Conservation (phyloP, 2,888 invertebrate genomes). For the Protodeltote pygarga region DNA sequence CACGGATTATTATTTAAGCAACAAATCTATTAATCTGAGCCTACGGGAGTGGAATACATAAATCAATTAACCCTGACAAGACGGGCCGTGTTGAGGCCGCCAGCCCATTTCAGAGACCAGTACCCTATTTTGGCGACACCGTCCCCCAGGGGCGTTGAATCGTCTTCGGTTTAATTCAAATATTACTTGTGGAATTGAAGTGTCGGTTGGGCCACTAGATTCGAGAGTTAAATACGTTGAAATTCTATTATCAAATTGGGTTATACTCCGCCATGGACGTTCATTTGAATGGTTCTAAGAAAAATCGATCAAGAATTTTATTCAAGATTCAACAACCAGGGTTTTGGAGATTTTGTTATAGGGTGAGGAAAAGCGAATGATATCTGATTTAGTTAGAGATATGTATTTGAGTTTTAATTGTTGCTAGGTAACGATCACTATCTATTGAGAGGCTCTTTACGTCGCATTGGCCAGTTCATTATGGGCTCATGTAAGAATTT, state of each 20-base stretch:
- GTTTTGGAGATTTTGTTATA: too few relatives aligned
- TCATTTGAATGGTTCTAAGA: constrained; percentile 35
- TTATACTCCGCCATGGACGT: constrained; percentile 34
- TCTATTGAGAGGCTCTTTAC: too few relatives aligned
- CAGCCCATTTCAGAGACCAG: constrained; percentile 73
- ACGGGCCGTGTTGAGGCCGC: constrained; percentile 74
- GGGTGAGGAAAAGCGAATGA: too few relatives aligned
- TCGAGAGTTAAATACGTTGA: constrained; percentile 43
- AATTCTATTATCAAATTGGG: constrained; percentile 50
- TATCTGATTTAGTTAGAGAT: background rate
- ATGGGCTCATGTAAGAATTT: too few relatives aligned
- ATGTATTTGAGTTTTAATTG: too few relatives aligned
- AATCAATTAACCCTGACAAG: constrained; percentile 83
- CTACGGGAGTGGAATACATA: constrained; percentile 73
- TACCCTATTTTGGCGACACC: constrained; percentile 74
- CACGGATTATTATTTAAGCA: constrained; percentile 76
- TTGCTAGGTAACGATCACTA: too few relatives aligned
- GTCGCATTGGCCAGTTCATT: too few relatives aligned
- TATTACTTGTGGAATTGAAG: constrained; percentile 83
- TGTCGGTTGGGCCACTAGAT: constrained; percentile 60
- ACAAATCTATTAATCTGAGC: constrained; percentile 78
- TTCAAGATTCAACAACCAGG: constrained; percentile 4
- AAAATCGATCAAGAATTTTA: constrained; percentile 9
- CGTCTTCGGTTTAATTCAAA: constrained; percentile 81
- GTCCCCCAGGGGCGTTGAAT: constrained; percentile 66